Evolutionary conservation across 2,113 vertebrate species (phyloP).

Genomic region (Anolis sagrei): DNA sequence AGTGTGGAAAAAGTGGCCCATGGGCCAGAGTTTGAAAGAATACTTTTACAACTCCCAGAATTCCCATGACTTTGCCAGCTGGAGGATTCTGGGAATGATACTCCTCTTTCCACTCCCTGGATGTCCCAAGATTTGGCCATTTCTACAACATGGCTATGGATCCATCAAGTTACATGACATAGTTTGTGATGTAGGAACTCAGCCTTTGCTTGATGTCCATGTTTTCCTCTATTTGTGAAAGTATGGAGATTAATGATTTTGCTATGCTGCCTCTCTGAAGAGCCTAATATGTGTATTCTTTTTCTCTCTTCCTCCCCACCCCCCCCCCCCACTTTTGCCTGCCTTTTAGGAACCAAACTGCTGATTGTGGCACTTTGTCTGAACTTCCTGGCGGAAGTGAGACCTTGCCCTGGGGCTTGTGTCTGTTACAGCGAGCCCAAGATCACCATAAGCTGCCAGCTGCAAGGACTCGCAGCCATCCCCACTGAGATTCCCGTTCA

Average conservation of each 20-base stretch:
- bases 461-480: slow-evolving; percentile 92
- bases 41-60: no score
- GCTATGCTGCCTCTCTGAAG: background rate
- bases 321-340: background rate
- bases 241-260: background rate
- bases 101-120: no score
- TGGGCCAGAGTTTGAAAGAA: no score
- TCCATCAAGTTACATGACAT: no score
- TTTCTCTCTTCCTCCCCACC: background rate
- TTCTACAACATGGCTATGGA: no score
- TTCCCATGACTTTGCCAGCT: no score
- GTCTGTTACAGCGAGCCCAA: slow-evolving; percentile 95
- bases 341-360: slow-evolving; percentile 86
- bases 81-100: no score
- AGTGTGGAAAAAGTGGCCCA: no score
- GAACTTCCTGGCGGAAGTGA: slow-evolving; percentile 82
- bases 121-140: no score
- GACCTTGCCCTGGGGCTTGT: slow-evolving; percentile 91
- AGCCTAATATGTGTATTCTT: slow-evolving; percentile 45
- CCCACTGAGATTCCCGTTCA: slow-evolving; percentile 90
- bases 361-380: slow-evolving; percentile 93
- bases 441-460: slow-evolving; percentile 95
- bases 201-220: background rate
- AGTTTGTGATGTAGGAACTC: no score
- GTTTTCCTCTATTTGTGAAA: accelerated